Evolutionary conservation across 2,888 invertebrate species (phyloP), one percentile per base, ranked within the genome.

Genomic region (Bombylius discolor): DNA sequence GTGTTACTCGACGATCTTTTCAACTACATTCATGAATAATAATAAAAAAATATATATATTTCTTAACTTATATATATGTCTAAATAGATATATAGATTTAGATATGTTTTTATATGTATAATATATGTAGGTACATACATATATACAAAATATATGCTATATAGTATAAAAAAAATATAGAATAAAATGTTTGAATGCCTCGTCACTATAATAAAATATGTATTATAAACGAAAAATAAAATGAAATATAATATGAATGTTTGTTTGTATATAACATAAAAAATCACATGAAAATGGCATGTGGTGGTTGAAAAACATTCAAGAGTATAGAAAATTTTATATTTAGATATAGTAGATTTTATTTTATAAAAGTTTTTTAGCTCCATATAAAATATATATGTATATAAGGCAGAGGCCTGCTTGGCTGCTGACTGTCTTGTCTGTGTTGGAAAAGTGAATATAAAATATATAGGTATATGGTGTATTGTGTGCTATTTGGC

Each of bases 191-290:
- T 42, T 42, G 8, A 42, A 42, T 42, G 39, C 39, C 39, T 42
- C 23, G 23, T 23, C 23, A 23, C 39, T 11, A 42, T 42, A 42
- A 36, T 42, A 42, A 36, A 36, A 36, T 36, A 36, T 23, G 23
- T 23, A 23, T 23, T 23, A 23, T 23, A 23, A 23, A 23, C 23
- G 23, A 23, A 23, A 23, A 23, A 23, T 14, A 46, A 31, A 47
- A 23, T 46, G 14, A 32, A 50, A 51, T 50, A 50, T 50, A 50
- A 50, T 45, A 46, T 55, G 49, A 52, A 57, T 57, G 55, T 56
- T 55, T 57, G 57, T 59, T 51, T 53, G 57, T 59, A 59, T 57
- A 59, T 57, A 59, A 59, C 57, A 57, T 59, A 59, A 59, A 59
- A 58, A 59, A 59, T 53, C 46, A 52, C 57, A 57, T 56, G 49